A percentile compares a stretch with the other conserved stretches of the same genome.
Conservation (phyloP, 2,113 vertebrate species). For the Aspiorhynchus laticeps region DNA sequence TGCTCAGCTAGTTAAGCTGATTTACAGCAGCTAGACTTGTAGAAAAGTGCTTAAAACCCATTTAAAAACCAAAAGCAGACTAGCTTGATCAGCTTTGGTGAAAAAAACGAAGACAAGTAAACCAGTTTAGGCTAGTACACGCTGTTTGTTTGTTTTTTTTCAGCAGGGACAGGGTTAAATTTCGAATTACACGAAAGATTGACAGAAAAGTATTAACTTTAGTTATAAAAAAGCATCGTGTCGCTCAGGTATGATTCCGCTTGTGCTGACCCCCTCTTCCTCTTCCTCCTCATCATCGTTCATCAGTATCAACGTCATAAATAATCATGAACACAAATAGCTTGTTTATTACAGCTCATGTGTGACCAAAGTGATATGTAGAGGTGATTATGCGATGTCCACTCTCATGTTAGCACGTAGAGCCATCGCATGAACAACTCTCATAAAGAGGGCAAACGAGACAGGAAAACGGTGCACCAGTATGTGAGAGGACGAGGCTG, state of each 20-base stretch:
- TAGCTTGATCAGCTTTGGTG: not conserved
- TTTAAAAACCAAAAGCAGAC: not conserved
- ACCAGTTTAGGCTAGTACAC: not conserved
- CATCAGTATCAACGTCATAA: not conserved
- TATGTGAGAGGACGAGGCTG: constrained; percentile 20
- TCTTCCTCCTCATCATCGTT: not conserved
- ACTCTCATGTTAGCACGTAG: constrained; percentile 11
- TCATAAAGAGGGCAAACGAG: constrained; percentile 38
- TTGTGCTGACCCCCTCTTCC: constrained; percentile 14
- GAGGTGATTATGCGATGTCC: constrained; percentile 29
- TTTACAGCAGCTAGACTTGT: not conserved
- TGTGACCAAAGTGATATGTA: not conserved
- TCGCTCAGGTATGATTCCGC: not conserved
- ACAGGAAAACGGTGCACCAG: constrained; percentile 48
- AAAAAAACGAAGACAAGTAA: not conserved
- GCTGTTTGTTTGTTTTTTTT: not conserved
- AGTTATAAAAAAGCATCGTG: not conserved
- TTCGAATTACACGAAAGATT: not conserved
- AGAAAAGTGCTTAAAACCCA: not conserved
- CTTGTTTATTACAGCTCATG: not conserved
- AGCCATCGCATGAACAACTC: not conserved
- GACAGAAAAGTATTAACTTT: not conserved
- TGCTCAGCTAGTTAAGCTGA: not conserved
- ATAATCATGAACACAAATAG: not conserved
- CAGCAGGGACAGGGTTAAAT: not conserved